Base-by-base conservation (phyloP, 2,113 vertebrate species). In the Syngnathus typhle region DNA sequence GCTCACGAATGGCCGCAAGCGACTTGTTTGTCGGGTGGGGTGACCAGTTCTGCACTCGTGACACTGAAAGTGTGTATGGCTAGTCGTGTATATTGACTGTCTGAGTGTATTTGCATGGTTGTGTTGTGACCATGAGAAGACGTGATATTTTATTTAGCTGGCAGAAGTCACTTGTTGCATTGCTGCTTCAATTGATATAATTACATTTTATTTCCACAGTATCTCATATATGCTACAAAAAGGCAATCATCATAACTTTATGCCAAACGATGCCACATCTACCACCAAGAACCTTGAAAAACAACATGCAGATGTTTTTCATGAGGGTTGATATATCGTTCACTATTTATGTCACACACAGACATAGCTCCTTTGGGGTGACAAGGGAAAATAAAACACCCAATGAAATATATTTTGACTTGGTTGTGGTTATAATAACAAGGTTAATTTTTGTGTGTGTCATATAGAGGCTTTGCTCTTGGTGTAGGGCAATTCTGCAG, bases 1-100 rank as follows among this genome's bases (percentile, higher is more conserved):
- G 80, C 80, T 80, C 79, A 82, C 82, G 58, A 69, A 82, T 65
- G 74, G 75, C 85, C 81, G 62, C 8, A 10, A 79, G 84, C 82
- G 80, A 54, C 74, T 72, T 59, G 61, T 81, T 82, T 60, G 85
- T 70, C 58, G 80, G 83, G 70, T n/a, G 38, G 66, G 77, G 81
- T 69, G 6, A 74, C 66, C 69, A 54, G 73, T 69, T 77, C 65
- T 78, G 82, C 75, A 75, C 76, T 79, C 79, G 54, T 88, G 79
- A 88, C 85, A 85, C 82, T 85, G 82, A 69, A 74, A 70, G 82
- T 80, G 54, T 68, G 67, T 70, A 58, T 68, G 60, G n/a, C 62
- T 54, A 56, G 13, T n/a, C 21, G 16, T 64, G 51, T 36, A 13
- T 32, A 36, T 58, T 2, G 18, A 44, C 49, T 37, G 68, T 51